Evolutionary conservation across 2,797 vertebrate genomes (phyloP), one percentile per base, ranked within the genome.

Genomic region (Enteromius afrohamiltoni): DNA sequence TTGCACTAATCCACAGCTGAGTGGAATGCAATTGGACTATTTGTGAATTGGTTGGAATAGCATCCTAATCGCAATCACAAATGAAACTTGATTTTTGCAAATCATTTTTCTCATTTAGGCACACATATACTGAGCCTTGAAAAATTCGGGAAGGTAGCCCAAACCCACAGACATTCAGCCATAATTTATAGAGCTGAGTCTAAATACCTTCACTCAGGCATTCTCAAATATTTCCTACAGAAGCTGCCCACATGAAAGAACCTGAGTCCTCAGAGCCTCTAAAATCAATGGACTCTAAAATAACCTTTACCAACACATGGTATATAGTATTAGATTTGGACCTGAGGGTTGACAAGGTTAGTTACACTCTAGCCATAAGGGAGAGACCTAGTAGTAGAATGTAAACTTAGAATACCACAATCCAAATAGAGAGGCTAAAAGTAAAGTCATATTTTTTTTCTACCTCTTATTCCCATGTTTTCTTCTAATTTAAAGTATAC

Each of bases 171-270:
- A 65, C 80, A 67, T 78, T 73, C 42, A 67, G 40, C 62, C 19
- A 80, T 73, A 85, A 86, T 88, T 82, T 23, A 73, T 83, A 84
- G 77, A 37, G 80, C 69, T 13, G 17, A 60, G 64, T 78, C 75
- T 79, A 87, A 83, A 67, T 68, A 5, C 70, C 71, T 60, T 88
- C 78, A 88, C 83, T 86, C 42, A 81, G 76, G 70, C 49, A 86
- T 84, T 70, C 29, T 69, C 73, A 85, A 37, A 87, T 62, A 83
- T 82, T 83, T 79, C 29, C 77, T 75, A 79, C 31, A 86, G 80
- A 80, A 84, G 84, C 42, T 82, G 23, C 23, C 37, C 62, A 83
- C 89, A 82, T 85, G 17, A 76, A 69, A 84, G 53, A 53, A 62
- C 51, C 14, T 49, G 67, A 83, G 53, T 26, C 42, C 40, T 82